Evolutionary conservation across 1,140 invertebrate genomes (phyloP).

Genomic region (Armadillidium nasatum): DNA sequence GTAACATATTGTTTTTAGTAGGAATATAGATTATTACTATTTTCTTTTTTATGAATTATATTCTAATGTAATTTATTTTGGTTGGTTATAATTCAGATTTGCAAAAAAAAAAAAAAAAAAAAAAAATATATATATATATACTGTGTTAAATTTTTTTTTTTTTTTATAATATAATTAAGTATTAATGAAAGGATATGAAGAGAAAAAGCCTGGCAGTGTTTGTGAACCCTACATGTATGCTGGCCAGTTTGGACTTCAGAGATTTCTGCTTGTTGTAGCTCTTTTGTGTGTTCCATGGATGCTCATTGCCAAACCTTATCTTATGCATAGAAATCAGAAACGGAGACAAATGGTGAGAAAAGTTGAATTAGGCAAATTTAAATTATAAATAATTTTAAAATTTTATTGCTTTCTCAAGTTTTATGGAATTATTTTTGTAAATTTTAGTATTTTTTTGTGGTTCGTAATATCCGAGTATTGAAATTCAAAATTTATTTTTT

Average conservation of each 20-base stretch:
- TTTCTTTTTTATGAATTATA: too few species aligned
- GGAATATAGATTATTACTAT: too few species aligned
- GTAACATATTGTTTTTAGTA: too few species aligned
- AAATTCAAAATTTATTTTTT: too few species aligned
- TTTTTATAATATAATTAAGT: too few species aligned
- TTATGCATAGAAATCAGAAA: slow-evolving; percentile 63
- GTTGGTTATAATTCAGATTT: too few species aligned
- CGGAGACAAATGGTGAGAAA: slow-evolving; percentile 46
- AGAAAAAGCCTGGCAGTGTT: neutral
- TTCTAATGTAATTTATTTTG: too few species aligned
- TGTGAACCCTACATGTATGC: slow-evolving; percentile 46
- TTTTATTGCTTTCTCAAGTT: neutral
- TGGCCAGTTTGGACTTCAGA: slow-evolving; percentile 66
- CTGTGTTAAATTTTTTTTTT: too few species aligned
- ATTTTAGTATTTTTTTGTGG: too few species aligned
- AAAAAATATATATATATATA: too few species aligned
- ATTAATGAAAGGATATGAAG: slow-evolving; percentile 37
- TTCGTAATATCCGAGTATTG: too few species aligned
- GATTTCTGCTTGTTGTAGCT: slow-evolving; percentile 76
- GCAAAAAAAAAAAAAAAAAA: too few species aligned
- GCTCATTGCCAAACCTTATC: slow-evolving; percentile 87
- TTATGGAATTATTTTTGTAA: neutral
- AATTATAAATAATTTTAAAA: neutral
- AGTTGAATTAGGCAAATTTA: neutral
- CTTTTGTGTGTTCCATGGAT: slow-evolving; percentile 91